phyloP scores from a whole-genome alignment of 2,113 vertebrate genomes.

The Lutjanus erythropterus region DNA sequence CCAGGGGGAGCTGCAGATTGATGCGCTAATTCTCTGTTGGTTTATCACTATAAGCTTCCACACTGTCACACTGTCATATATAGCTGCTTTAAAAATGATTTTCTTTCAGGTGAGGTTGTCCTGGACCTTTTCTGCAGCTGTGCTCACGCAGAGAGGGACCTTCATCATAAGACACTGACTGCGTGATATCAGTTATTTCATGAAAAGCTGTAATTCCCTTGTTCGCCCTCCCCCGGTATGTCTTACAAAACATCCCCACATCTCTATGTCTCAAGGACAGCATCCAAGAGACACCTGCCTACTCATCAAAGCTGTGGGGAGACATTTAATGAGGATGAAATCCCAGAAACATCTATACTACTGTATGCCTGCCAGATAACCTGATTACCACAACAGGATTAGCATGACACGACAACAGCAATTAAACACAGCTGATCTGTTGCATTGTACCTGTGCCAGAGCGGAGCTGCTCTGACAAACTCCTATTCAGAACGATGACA shows the following conservation, averaged over 20 bases:
- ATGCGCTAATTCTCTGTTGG: neutral
- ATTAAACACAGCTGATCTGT: neutral
- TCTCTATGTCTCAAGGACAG: neutral
- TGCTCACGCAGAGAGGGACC: neutral
- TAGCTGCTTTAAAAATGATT: neutral
- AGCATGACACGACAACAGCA: neutral
- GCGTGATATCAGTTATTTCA: neutral
- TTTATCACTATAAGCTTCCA: neutral
- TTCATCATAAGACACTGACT: neutral
- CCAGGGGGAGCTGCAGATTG: too few relatives aligned
- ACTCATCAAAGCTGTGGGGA: slow-evolving; percentile 3
- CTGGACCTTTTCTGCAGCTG: neutral
- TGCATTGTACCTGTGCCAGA: neutral
- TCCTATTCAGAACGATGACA: neutral
- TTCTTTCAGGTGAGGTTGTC: neutral
- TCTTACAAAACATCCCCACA: neutral
- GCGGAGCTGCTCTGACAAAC: neutral
- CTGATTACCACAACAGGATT: slow-evolving; percentile 35
- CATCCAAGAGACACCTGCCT: neutral
- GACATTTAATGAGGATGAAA: slow-evolving; percentile 15
- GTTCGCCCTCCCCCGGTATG: neutral
- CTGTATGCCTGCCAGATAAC: slow-evolving; percentile 9
- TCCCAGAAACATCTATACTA: neutral
- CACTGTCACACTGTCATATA: neutral
- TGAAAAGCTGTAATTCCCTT: slow-evolving; percentile 10